Percentiles rank a stretch among this genome's conserved stretches.
Conservation (phyloP, 2,797 vertebrate genomes). For the Alosa sapidissima region DNA sequence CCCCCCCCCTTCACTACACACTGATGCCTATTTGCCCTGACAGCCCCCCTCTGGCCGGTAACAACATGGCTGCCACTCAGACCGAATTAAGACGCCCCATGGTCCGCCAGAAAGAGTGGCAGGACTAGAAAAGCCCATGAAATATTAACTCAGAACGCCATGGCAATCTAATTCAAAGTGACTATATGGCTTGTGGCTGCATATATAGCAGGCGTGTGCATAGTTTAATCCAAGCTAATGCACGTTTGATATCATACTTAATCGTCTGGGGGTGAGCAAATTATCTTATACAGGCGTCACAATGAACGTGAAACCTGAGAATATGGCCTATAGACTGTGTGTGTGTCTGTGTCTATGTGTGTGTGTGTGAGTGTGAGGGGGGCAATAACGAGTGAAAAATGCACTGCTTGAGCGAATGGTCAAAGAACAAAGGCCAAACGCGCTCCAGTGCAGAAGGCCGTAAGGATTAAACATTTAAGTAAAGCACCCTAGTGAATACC, state of each 20-base stretch:
- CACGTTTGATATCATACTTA: not conserved
- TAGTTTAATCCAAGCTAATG: not conserved
- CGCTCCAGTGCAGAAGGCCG: no score
- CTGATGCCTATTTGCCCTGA: conserved; percentile 28
- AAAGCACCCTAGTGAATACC: no score
- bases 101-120: not conserved
- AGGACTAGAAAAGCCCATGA: not conserved
- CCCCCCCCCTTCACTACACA: not conserved
- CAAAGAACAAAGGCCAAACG: not conserved
- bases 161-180: not conserved
- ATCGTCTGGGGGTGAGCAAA: not conserved
- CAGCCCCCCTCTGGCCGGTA: conserved; percentile 16
- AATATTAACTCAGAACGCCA: not conserved
- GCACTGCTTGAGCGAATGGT: not conserved
- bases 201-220: not conserved
- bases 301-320: not conserved
- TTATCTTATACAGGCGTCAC: not conserved
- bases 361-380: not conserved
- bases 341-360: no score
- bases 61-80: conserved; percentile 18
- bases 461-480: no score
- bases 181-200: not conserved
- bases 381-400: not conserved
- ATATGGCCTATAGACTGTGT: not conserved
- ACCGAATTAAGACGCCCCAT: conserved; percentile 21